Conservation (phyloP, 2,888 invertebrate species). For the Drosophila dives region DNA sequence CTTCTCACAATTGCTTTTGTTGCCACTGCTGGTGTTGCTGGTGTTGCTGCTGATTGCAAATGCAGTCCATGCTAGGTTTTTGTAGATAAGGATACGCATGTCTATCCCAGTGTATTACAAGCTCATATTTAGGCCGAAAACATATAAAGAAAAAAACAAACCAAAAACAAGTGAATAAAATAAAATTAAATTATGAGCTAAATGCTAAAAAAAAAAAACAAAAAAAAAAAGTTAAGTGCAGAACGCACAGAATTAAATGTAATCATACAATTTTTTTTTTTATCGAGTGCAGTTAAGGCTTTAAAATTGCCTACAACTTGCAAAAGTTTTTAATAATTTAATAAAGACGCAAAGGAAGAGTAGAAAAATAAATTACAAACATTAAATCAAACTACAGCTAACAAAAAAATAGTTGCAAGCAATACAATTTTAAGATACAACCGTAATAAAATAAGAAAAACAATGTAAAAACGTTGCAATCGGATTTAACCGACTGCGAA, state of each 20-base stretch:
- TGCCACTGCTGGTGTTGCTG: conserved; percentile 11
- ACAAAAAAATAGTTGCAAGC: conserved; percentile 13
- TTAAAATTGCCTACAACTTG: background rate
- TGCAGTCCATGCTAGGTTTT: conserved; percentile 9
- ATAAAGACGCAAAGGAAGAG: conserved; percentile 9
- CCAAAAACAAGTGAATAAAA: conserved; percentile 6
- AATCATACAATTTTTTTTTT: conserved; percentile 43
- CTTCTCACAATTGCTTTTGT: conserved; percentile 10
- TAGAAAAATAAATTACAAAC: conserved; percentile 18
- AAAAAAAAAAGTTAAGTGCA: conserved; percentile 34
- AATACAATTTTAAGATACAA: conserved; percentile 20
- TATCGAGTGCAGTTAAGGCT: background rate
- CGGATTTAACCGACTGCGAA: background rate
- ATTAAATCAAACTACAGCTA: conserved; percentile 23
- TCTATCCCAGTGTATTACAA: conserved; percentile 69
- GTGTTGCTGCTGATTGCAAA: conserved; percentile 22
- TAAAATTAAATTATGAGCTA: conserved; percentile 1
- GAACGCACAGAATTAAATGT: conserved; percentile 54
- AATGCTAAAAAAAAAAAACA: background rate
- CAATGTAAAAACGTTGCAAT: conserved; percentile 7
- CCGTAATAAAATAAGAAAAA: conserved; percentile 8
- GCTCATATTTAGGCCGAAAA: conserved; percentile 43
- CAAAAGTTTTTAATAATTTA: conserved; percentile 17
- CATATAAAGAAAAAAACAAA: conserved; percentile 8
- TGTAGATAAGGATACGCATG: conserved; percentile 57